Evolutionary conservation across 2,797 vertebrate species (phyloP).

Genomic region (Melanotaenia nigrans): DNA sequence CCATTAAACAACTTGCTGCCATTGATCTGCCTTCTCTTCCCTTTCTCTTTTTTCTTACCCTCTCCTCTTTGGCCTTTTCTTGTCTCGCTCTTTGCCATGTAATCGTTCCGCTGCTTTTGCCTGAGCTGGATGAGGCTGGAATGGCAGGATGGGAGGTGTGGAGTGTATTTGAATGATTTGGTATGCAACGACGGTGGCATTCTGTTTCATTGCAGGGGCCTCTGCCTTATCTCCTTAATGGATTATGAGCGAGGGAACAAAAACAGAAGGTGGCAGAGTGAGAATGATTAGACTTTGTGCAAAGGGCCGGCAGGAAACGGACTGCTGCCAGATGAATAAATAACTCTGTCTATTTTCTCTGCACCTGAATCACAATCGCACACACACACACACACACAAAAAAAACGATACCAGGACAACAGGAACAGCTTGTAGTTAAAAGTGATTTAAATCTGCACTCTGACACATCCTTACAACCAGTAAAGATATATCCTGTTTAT

Average conservation of each 20-base stretch:
- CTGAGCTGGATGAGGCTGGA: slow-evolving; percentile 32
- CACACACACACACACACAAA: slow-evolving; percentile 48
- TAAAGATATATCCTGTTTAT: not conserved
- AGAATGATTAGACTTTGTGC: slow-evolving; percentile 74
- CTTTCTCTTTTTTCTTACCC: not conserved
- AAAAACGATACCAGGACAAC: slow-evolving; percentile 40
- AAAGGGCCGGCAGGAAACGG: slow-evolving; percentile 65
- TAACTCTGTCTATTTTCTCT: slow-evolving; percentile 55
- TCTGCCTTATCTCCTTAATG: slow-evolving; percentile 79
- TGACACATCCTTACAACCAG: slow-evolving; percentile 8
- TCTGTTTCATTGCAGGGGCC: slow-evolving; percentile 72
- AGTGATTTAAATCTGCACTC: slow-evolving; percentile 54
- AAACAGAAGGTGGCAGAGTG: slow-evolving; percentile 72
- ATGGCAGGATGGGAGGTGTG: not conserved
- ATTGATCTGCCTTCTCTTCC: not conserved
- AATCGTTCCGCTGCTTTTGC: slow-evolving; percentile 19
- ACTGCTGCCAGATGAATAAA: slow-evolving; percentile 70
- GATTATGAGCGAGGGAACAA: slow-evolving; percentile 77
- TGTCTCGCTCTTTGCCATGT: slow-evolving; percentile 12
- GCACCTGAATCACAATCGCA: slow-evolving; percentile 67
- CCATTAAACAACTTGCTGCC: slow-evolving; percentile 15
- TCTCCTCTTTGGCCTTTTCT: slow-evolving; percentile 5
- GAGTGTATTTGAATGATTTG: slow-evolving; percentile 68
- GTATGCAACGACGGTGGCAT: slow-evolving; percentile 65
- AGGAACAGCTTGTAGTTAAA: slow-evolving; percentile 50